Evolutionary conservation across 2,888 invertebrate genomes (phyloP).

Genomic region (Glaucopsyche alexis): DNA sequence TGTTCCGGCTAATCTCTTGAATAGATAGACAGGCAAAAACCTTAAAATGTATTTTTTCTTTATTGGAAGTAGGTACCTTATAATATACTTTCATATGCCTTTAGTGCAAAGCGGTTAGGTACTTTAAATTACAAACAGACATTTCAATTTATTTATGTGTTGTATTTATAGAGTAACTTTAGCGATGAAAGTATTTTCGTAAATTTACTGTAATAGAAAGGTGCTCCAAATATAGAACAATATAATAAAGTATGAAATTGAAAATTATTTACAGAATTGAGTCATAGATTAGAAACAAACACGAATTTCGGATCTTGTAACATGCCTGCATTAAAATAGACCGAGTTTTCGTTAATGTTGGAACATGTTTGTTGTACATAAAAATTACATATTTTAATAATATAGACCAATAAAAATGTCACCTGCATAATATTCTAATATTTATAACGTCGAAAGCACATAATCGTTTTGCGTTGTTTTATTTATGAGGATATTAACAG

Average conservation of each 20-base stretch:
- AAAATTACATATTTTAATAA: slow-evolving; percentile 9
- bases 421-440: slow-evolving; percentile 25
- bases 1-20: too few species aligned
- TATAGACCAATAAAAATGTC: slow-evolving; percentile 31
- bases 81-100: too few species aligned
- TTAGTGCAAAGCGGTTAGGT: too few species aligned
- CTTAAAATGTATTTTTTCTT: too few species aligned
- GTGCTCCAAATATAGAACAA: not conserved
- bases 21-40: too few species aligned
- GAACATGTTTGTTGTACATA: slow-evolving; percentile 9
- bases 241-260: not conserved
- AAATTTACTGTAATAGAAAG: not conserved
- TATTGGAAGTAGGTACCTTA: too few species aligned
- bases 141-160: too few species aligned
- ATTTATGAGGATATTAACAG: slow-evolving; percentile 11
- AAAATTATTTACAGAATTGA: not conserved
- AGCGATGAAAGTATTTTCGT: not conserved
- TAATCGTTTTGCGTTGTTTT: slow-evolving; percentile 21
- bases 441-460: slow-evolving; percentile 10
- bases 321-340: not conserved
- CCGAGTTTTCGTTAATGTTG: not conserved
- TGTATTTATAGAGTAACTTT: too few species aligned
- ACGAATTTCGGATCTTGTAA: not conserved
- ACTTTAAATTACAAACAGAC: too few species aligned
- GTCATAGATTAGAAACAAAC: slow-evolving; percentile 1